Conservation (phyloP, 1,140 invertebrate species). For the Portunus trituberculatus region DNA sequence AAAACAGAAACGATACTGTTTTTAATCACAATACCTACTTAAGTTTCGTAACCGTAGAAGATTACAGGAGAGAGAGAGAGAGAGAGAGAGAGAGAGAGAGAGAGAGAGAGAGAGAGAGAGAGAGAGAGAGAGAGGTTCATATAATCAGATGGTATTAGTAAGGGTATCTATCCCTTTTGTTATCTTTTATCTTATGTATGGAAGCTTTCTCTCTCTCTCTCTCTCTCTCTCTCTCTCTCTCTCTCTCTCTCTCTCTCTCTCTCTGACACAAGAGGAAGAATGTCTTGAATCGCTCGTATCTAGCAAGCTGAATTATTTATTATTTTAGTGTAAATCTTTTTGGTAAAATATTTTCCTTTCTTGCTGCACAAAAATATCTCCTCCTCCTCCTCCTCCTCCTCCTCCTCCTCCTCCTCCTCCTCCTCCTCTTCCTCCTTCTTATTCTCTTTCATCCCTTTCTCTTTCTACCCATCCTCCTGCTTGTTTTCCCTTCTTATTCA, state of each 20-base stretch:
- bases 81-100: constrained; percentile 20
- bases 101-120: constrained; percentile 20
- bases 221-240: neutral
- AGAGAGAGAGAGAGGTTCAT: neutral
- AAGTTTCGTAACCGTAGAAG: too few species aligned
- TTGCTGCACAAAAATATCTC: too few species aligned
- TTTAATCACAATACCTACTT: too few species aligned
- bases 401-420: neutral
- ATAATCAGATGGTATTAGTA: too few species aligned
- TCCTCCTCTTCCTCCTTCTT: neutral
- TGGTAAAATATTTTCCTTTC: too few species aligned
- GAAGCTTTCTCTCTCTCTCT: constrained; percentile 1
- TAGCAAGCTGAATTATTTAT: too few species aligned
- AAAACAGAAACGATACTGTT: too few species aligned
- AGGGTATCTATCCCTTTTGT: neutral
- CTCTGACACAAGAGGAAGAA: too few species aligned
- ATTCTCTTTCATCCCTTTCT: neutral
- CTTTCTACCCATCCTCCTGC: too few species aligned
- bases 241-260: too few species aligned
- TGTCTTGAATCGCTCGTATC: too few species aligned
- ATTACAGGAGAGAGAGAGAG: neutral
- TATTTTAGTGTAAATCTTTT: too few species aligned
- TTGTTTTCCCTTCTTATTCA: neutral
- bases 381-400: neutral
- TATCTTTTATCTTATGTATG: neutral